Conservation (phyloP, 2,113 vertebrate genomes). For the Ceratotherium simum region DNA sequence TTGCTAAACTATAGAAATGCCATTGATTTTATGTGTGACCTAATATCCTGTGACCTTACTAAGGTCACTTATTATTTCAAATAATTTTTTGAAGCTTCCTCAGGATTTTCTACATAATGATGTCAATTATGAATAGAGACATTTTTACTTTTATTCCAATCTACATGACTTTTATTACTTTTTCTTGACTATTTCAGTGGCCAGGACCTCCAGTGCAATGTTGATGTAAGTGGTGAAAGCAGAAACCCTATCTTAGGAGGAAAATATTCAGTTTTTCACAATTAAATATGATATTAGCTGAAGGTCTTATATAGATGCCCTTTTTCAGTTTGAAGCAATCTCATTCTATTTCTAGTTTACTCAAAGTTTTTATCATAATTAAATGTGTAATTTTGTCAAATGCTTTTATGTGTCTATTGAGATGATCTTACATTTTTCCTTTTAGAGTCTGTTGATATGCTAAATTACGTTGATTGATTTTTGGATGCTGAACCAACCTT, state of each 20-base stretch:
- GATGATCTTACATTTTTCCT: neutral
- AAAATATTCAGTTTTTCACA: neutral
- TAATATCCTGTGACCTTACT: neutral
- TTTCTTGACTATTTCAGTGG: neutral
- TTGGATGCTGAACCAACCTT: neutral
- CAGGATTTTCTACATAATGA: neutral
- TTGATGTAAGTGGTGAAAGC: neutral
- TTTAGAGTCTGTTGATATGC: neutral
- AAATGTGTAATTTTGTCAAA: neutral
- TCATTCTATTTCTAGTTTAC: neutral
- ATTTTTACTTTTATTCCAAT: neutral
- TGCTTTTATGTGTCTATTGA: neutral
- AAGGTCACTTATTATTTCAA: neutral
- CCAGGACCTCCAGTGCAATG: neutral
- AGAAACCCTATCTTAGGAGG: neutral
- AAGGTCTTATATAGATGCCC: neutral
- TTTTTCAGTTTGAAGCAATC: conserved; percentile 17
- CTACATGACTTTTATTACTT: neutral
- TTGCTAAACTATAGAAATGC: neutral
- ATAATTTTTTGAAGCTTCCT: neutral
- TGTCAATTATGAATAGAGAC: neutral
- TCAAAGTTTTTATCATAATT: neutral
- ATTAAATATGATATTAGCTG: neutral
- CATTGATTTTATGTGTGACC: neutral
- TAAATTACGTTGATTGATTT: neutral